Evolutionary conservation across 2,888 invertebrate species (phyloP).

Genomic region (Halocaridina rubra): DNA sequence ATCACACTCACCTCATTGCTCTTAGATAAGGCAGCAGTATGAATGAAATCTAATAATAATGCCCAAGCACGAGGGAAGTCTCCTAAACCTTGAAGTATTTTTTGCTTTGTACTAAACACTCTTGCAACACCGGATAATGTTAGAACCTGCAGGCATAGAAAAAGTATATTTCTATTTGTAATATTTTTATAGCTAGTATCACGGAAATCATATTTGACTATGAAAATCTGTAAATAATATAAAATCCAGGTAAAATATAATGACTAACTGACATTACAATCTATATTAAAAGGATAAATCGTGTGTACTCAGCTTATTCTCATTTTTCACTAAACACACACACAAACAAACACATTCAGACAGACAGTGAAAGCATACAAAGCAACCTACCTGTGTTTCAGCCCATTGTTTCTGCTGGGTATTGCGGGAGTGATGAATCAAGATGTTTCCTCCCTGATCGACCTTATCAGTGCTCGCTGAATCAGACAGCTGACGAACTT

Average conservation of each 20-base stretch:
- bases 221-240: too few species aligned
- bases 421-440: constrained; percentile 98
- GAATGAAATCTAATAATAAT: constrained; percentile 91
- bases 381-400: constrained; percentile 85
- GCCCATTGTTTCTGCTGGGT: constrained; percentile 99
- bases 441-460: constrained; percentile 90
- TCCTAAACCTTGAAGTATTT: constrained; percentile 82
- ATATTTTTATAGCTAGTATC: too few species aligned
- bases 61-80: constrained; percentile 96
- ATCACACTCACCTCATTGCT: constrained; percentile 88
- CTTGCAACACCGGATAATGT: constrained; percentile 92
- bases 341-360: too few species aligned
- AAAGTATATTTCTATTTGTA: too few species aligned
- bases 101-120: constrained; percentile 92
- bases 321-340: too few species aligned
- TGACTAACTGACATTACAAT: too few species aligned
- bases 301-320: too few species aligned
- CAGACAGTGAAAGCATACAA: too few species aligned
- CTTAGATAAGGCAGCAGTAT: constrained; percentile 88
- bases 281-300: too few species aligned
- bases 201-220: too few species aligned
- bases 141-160: constrained; percentile 68
- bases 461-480: constrained; percentile 76
- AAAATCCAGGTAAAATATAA: too few species aligned
- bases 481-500: constrained; percentile 78